Evolutionary conservation across 2,797 vertebrate genomes (phyloP).

Genomic region (Dermochelys coriacea): DNA sequence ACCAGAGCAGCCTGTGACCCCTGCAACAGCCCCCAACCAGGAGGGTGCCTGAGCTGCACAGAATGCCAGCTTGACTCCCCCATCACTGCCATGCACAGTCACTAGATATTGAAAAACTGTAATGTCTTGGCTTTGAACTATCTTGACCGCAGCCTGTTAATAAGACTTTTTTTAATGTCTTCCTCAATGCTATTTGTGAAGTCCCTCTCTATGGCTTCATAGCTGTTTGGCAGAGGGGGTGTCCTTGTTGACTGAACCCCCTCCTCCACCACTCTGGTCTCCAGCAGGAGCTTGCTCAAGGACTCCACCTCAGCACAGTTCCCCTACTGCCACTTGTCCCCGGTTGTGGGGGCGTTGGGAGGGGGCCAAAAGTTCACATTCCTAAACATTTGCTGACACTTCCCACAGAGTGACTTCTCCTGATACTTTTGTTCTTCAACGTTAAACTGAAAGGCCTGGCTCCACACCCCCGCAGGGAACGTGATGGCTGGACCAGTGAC

Average conservation of each 20-base stretch:
- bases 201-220: background rate
- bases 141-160: fast-evolving
- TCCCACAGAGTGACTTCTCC: background rate
- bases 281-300: background rate
- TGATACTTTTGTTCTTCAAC: no score
- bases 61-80: fast-evolving
- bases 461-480: background rate
- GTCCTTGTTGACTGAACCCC: background rate
- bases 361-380: background rate
- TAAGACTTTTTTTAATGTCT: background rate
- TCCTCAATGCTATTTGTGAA: fast-evolving
- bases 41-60: fast-evolving
- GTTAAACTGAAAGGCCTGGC: background rate
- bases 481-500: background rate
- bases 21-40: fast-evolving
- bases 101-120: background rate
- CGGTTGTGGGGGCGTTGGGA: fast-evolving
- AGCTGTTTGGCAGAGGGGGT: background rate
- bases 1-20: background rate
- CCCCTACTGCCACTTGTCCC: fast-evolving
- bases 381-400: background rate
- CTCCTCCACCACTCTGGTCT: background rate
- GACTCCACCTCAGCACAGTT: background rate
- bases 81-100: fast-evolving
- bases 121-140: fast-evolving